Percentiles rank a stretch among this genome's conserved stretches.
Conservation (phyloP, 2,888 invertebrate genomes). For the Cheilosia impressa region DNA sequence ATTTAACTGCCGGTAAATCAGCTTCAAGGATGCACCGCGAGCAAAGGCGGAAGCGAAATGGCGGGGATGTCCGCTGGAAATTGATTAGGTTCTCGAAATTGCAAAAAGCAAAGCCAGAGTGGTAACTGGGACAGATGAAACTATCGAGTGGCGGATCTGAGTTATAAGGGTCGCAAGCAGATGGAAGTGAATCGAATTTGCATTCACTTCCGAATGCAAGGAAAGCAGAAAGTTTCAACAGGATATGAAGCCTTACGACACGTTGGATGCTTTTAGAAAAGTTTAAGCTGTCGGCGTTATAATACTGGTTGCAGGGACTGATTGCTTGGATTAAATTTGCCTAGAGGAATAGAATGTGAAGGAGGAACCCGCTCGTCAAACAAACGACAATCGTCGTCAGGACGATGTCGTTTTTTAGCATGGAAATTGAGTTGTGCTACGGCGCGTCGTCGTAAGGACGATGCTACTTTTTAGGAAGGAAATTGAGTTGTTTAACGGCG, state of each 20-base stretch:
- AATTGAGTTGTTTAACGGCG: too few species aligned
- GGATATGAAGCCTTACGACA: slow-evolving; percentile 1
- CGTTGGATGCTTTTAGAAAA: not conserved
- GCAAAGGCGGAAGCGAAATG: slow-evolving; percentile 49
- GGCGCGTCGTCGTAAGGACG: too few species aligned
- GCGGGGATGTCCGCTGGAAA: slow-evolving; percentile 64
- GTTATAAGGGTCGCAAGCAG: slow-evolving; percentile 28
- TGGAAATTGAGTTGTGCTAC: too few species aligned
- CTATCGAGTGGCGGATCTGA: not conserved
- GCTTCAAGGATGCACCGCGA: slow-evolving; percentile 25
- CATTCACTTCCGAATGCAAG: not conserved
- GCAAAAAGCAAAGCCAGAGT: slow-evolving; percentile 13
- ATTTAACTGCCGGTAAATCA: not conserved
- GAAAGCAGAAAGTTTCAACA: slow-evolving; percentile 1
- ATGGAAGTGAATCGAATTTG: slow-evolving; percentile 14
- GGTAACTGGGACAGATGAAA: not conserved
- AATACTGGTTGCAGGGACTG: not conserved
- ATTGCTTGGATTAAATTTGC: not conserved
- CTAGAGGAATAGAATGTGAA: not conserved
- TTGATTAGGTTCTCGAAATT: slow-evolving; percentile 54
- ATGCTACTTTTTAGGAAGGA: too few species aligned
- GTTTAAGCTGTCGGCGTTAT: not conserved
- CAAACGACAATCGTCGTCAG: too few species aligned
- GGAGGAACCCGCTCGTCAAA: too few species aligned
- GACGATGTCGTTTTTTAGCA: too few species aligned